These are phyloP conservation scores for Drosophila melanica DNA, from an alignment of 1,140 invertebrate genomes.

Conservation along the genomic window DNA sequence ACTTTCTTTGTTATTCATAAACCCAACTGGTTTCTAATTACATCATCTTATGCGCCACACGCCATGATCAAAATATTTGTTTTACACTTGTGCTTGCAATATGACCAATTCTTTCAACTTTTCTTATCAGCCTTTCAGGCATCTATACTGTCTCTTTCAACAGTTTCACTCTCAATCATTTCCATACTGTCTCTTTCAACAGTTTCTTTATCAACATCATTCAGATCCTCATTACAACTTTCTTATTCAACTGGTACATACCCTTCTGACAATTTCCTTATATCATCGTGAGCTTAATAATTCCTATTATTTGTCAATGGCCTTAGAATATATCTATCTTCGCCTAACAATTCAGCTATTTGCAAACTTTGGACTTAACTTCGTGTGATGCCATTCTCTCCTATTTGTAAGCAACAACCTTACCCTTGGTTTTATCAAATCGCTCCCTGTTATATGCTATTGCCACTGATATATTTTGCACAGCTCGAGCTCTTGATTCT, in stretches of 20 bases:
- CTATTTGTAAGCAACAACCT: neutral
- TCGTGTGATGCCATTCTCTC: neutral
- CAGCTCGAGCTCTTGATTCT: neutral
- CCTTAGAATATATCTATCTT: conserved; percentile 1
- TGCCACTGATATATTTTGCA: too few relatives aligned
- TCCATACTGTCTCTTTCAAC: too few relatives aligned
- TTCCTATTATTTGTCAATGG: neutral
- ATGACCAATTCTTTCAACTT: neutral
- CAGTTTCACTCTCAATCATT: too few relatives aligned
- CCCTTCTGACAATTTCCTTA: conserved; percentile 8
- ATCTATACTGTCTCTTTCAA: too few relatives aligned
- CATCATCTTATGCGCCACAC: neutral
- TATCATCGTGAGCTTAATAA: conserved; percentile 4
- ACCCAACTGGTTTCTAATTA: too few relatives aligned
- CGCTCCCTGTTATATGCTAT: neutral
- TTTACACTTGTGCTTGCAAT: conserved; percentile 84
- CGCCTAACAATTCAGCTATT: conserved; percentile 2
- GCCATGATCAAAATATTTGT: conserved; percentile 86
- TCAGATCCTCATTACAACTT: neutral
- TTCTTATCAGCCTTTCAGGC: neutral
- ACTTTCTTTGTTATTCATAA: too few relatives aligned
- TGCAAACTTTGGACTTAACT: neutral
- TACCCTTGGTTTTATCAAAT: neutral
- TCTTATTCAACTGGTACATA: conserved; percentile 11
- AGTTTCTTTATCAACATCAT: too few relatives aligned